Conservation (phyloP, 1,140 invertebrate species). For the Vanessa tameamea region DNA sequence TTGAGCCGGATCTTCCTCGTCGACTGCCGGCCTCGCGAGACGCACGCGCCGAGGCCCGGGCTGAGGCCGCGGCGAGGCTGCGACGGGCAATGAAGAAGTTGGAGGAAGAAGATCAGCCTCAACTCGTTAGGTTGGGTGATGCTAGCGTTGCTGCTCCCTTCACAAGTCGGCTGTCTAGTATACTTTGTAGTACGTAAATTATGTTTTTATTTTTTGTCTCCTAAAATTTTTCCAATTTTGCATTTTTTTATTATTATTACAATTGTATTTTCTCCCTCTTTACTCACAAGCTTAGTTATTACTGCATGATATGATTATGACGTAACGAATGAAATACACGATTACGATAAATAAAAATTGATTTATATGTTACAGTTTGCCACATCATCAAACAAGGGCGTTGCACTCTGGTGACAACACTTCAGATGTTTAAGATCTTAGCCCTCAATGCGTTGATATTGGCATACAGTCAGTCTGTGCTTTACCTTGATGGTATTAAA, state of each 20-base stretch:
- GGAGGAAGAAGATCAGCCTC: conserved; percentile 93
- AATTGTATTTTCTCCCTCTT: too few species aligned
- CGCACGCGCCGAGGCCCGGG: conserved; percentile 49
- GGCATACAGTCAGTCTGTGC: conserved; percentile 98
- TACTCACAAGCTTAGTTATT: background rate
- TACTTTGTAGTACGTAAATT: conserved; percentile 92
- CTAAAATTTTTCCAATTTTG: conserved; percentile 8
- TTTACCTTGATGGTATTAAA: conserved; percentile 99
- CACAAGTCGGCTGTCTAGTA: conserved; percentile 98
- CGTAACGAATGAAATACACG: background rate
- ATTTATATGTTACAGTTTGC: conserved; percentile 86
- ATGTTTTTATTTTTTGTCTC: conserved; percentile 2
- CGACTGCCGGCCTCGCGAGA: conserved; percentile 51
- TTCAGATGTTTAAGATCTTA: conserved; percentile 99
- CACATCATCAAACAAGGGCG: conserved; percentile 99
- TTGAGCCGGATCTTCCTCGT: conserved; percentile 57
- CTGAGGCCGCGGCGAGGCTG: conserved; percentile 75
- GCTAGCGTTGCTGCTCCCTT: conserved; percentile 99
- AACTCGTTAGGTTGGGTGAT: conserved; percentile 97
- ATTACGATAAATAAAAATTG: background rate
- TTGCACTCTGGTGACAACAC: conserved; percentile 98
- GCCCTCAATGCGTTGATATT: conserved; percentile 98
- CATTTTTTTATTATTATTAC: conserved; percentile 14
- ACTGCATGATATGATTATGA: background rate
- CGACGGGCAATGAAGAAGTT: conserved; percentile 93